These are phyloP conservation scores for Branchipolynoe longqiensis DNA, from an alignment of 2,888 invertebrate species.

Conservation along the genomic window DNA sequence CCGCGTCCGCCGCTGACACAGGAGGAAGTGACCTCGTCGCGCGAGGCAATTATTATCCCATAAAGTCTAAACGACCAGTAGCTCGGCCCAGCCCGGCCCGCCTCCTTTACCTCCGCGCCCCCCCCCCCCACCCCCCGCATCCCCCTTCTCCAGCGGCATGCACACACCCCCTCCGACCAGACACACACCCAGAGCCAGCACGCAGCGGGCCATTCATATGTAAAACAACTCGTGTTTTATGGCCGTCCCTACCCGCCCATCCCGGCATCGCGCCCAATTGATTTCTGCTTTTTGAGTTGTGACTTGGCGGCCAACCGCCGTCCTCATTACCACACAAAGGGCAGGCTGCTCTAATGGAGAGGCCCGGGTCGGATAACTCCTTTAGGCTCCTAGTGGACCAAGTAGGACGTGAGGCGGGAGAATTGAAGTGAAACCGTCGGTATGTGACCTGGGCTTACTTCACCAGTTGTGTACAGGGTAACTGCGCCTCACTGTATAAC, in stretches of 20 bases:
- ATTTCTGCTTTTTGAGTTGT: not conserved
- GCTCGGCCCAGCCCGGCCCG: no score
- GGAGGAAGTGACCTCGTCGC: no score
- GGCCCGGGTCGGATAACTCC: not conserved
- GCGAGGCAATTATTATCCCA: no score
- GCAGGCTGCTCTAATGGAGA: not conserved
- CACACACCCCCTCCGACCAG: no score
- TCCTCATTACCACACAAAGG: not conserved
- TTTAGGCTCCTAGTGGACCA: not conserved
- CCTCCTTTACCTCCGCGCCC: no score
- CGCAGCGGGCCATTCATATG: no score
- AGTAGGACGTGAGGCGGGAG: not conserved
- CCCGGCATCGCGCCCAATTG: not conserved
- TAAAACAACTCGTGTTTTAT: not conserved
- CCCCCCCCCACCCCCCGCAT: no score
- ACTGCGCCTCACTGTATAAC: not conserved
- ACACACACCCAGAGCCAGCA: no score
- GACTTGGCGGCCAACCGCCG: not conserved
- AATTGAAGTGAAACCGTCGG: not conserved
- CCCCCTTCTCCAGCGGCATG: no score
- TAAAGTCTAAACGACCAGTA: no score
- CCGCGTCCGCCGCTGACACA: no score
- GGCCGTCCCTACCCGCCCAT: not conserved
- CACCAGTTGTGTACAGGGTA: not conserved
- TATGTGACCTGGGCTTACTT: not conserved